Percentiles rank a stretch among this genome's conserved stretches.
These are phyloP conservation scores for Notoglanidium macrostoma DNA, from an alignment of 2,797 vertebrate species.

Conservation along the genomic window DNA sequence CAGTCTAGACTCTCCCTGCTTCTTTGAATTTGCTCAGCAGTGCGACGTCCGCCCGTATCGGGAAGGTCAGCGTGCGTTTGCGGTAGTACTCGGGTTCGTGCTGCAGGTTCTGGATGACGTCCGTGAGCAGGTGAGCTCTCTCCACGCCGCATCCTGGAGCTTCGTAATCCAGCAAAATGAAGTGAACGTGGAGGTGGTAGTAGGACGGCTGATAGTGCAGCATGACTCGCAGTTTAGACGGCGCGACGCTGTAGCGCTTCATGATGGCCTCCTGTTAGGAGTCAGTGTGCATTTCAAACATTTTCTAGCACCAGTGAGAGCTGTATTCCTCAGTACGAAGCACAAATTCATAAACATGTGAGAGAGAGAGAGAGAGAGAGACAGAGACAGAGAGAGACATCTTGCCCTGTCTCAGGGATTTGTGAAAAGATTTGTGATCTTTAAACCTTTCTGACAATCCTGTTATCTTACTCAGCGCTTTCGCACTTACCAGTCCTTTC, in stretches of 20 bases:
- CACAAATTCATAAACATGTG: background rate
- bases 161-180: constrained; percentile 86
- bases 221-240: constrained; percentile 81
- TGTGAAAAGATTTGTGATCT: too few relatives aligned
- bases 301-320: too few relatives aligned
- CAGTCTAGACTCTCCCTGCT: constrained; percentile 66
- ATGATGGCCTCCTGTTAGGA: constrained; percentile 78
- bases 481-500: constrained; percentile 82
- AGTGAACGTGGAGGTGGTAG: constrained; percentile 92
- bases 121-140: constrained; percentile 86
- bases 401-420: background rate
- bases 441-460: background rate
- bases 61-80: constrained; percentile 79
- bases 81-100: constrained; percentile 76
- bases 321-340: background rate
- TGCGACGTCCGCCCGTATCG: constrained; percentile 78
- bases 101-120: constrained; percentile 88
- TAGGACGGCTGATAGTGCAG: constrained; percentile 97
- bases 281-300: background rate
- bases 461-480: background rate
- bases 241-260: constrained; percentile 71
- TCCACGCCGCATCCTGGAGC: constrained; percentile 85
- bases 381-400: background rate
- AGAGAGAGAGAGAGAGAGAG: background rate
- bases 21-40: constrained; percentile 81